Base-by-base conservation (phyloP, 2,888 invertebrate genomes). In the Caenorhabditis sp. region DNA sequence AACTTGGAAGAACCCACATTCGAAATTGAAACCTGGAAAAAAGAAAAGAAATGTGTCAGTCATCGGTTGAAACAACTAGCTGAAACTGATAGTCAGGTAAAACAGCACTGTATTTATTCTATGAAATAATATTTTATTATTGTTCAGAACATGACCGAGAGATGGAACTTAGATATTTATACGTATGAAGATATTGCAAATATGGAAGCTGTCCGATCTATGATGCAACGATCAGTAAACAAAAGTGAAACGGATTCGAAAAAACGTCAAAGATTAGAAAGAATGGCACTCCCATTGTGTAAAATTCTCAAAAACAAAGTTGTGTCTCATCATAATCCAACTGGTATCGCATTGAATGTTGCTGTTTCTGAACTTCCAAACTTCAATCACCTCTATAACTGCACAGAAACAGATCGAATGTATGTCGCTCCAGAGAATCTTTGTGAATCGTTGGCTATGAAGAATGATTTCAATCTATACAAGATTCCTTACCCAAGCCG, bases 111-210 rank as follows among this genome's bases (percentile, higher is more conserved):
- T 43, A 20, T 10, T 27, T 14, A 2, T 26, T 20, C 14, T 5
- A 26, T 1, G 54, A 17, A 50, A 21, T 20, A 31, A 31, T 31
- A 56, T 1, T 52, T 50, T 21, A 10, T 25, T 21, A 1, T 56
- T 1, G 52, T 49, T 17, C 38, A 70, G 70, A 20, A n/a, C 0
- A 26, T 26, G 0, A 2, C 21, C 25, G 21, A 52, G 0, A 49
- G 61, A 7, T 62, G 64, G 61, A 59, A 53, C 10, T 21, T 43
- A 1, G 62, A 61, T 0, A 27, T 23, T 31, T 67, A 61, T 1
- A 61, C 43, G 3, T 72, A 67, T 57, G 72, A 72, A 58, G 72
- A 72, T 38, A 63, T 67, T 50, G 52, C 72, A 31, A 72, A 67
- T 50, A 36, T 67, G 31, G 61, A 61, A 26, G 72, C 60, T 27